phyloP scores from a whole-genome alignment of 2,797 vertebrate species.

The Mus spretus region DNA sequence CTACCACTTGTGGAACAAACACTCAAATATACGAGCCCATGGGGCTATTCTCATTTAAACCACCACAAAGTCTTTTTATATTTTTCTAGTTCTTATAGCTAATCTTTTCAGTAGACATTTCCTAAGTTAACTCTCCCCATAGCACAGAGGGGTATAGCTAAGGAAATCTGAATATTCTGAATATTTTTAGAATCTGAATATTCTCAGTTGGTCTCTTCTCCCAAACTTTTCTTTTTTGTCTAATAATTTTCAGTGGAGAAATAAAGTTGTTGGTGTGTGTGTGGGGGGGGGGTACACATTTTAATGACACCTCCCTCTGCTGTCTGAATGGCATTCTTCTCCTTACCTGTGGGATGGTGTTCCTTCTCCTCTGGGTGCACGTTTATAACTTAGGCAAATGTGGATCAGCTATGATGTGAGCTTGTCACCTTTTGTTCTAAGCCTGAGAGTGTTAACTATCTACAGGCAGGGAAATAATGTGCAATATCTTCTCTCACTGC shows the following conservation, averaged over 20 bases:
- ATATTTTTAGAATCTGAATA: neutral
- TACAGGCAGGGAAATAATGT: neutral
- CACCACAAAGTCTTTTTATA: neutral
- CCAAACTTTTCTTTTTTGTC: neutral
- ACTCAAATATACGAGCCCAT: neutral
- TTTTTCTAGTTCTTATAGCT: neutral
- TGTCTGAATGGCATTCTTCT: neutral
- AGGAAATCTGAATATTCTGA: neutral
- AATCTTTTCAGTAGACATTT: neutral
- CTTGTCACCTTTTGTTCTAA: neutral
- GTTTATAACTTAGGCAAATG: neutral
- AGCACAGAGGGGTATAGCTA: neutral
- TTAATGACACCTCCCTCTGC: neutral
- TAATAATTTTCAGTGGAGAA: constrained; percentile 19
- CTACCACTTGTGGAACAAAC: neutral
- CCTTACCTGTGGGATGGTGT: neutral
- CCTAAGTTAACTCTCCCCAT: neutral
- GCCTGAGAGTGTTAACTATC: neutral
- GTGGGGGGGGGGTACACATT: neutral
- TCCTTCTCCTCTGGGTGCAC: neutral
- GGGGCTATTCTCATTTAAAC: neutral
- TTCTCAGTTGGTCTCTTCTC: neutral
- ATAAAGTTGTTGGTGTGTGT: neutral
- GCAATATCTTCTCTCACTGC: neutral
- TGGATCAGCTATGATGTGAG: neutral